These are phyloP conservation scores for Crotalus tigris DNA, from an alignment of 2,113 vertebrate genomes.

Conservation along the genomic window DNA sequence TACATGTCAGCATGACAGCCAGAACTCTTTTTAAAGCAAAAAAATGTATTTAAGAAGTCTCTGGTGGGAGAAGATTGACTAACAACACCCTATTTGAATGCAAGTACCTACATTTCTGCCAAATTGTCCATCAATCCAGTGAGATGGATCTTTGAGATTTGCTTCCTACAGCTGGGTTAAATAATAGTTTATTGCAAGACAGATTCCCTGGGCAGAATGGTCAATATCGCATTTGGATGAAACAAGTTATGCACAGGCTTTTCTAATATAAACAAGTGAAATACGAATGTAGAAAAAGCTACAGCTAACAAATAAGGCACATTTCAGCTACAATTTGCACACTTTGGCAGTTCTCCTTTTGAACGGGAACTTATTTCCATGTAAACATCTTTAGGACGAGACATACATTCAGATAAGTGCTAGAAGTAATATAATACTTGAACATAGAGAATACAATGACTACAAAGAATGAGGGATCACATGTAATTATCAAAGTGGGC, in stretches of 20 bases:
- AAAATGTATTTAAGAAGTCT: neutral
- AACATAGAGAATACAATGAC: neutral
- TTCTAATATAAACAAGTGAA: neutral
- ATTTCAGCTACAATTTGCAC: neutral
- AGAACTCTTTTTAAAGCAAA: neutral
- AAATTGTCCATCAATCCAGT: neutral
- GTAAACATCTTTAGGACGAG: neutral
- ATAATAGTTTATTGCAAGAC: rapidly evolving
- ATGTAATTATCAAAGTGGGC: neutral
- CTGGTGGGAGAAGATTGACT: neutral
- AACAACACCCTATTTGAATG: neutral
- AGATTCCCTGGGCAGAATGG: neutral
- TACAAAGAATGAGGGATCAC: neutral
- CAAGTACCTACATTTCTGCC: neutral
- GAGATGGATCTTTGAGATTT: neutral
- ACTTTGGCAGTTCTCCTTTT: neutral
- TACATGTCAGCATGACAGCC: neutral
- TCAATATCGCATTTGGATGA: constrained; percentile 8
- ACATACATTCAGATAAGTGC: neutral
- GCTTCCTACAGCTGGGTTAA: neutral
- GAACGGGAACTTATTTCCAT: neutral
- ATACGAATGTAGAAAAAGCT: neutral
- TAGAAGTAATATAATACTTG: neutral
- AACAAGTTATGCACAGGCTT: neutral
- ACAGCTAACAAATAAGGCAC: rapidly evolving